These are phyloP conservation scores for Zootoca vivipara DNA, from an alignment of 2,113 vertebrate genomes.

Conservation along the genomic window DNA sequence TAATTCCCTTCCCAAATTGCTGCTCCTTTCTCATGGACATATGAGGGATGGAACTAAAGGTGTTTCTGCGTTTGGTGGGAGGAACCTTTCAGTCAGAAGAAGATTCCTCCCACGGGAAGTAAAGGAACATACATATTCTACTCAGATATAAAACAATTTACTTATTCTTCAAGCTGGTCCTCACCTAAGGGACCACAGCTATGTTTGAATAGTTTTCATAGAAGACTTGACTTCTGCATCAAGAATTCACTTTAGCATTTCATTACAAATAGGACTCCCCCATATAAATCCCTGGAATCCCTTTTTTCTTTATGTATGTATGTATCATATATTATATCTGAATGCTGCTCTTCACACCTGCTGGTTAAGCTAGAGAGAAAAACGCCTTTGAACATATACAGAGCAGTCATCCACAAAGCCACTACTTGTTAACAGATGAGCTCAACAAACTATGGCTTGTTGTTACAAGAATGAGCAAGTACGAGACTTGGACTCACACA, in stretches of 20 bases:
- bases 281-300: neutral
- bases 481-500: neutral
- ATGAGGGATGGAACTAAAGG: neutral
- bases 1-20: neutral
- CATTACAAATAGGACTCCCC: neutral
- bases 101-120: neutral
- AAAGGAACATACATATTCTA: neutral
- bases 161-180: neutral
- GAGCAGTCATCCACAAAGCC: neutral
- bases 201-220: neutral
- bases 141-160: neutral
- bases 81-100: neutral
- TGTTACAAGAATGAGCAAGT: neutral
- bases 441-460: neutral
- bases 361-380: neutral
- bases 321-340: neutral
- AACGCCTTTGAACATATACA: neutral
- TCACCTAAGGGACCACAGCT: neutral
- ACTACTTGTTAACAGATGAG: neutral
- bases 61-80: neutral
- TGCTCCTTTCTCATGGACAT: neutral
- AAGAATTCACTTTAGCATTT: neutral
- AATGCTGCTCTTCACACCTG: neutral
- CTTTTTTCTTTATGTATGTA: neutral
- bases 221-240: neutral